A percentile compares a stretch with the other conserved stretches of the same genome.
phyloP scores from a whole-genome alignment of 2,888 invertebrate species.

The Lithophane socia region DNA sequence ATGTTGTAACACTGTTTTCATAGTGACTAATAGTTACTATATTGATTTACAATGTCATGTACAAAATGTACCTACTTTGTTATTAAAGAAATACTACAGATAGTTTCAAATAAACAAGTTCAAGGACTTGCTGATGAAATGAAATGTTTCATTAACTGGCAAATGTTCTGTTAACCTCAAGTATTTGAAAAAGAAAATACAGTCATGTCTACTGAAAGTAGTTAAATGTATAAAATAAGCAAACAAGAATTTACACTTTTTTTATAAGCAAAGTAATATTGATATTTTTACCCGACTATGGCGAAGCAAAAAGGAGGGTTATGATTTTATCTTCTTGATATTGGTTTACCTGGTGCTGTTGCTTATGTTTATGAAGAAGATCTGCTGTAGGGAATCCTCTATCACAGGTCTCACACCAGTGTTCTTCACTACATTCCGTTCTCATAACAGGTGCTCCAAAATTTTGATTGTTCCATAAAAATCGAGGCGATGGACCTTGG shows the following conservation, averaged over 20 bases:
- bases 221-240: neutral
- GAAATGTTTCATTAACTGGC: neutral
- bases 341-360: slow-evolving; percentile 91
- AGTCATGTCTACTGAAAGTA: neutral
- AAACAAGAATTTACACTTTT: no score
- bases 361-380: slow-evolving; percentile 92
- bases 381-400: slow-evolving; percentile 92
- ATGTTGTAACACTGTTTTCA: neutral
- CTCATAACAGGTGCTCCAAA: slow-evolving; percentile 43
- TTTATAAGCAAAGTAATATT: neutral
- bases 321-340: neutral
- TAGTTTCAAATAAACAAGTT: neutral
- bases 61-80: no score
- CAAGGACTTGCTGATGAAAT: no score
- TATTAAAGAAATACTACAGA: neutral
- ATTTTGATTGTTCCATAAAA: slow-evolving; percentile 47
- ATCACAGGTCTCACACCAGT: slow-evolving; percentile 95
- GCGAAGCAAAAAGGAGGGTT: no score
- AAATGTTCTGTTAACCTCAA: neutral
- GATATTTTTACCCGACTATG: neutral
- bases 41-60: neutral
- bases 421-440: slow-evolving; percentile 70
- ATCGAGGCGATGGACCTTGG: slow-evolving; percentile 44
- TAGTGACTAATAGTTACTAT: neutral
- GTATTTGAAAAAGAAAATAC: neutral